Base-by-base conservation (phyloP, 1,140 invertebrate genomes). In the Drosophila busckii region DNA sequence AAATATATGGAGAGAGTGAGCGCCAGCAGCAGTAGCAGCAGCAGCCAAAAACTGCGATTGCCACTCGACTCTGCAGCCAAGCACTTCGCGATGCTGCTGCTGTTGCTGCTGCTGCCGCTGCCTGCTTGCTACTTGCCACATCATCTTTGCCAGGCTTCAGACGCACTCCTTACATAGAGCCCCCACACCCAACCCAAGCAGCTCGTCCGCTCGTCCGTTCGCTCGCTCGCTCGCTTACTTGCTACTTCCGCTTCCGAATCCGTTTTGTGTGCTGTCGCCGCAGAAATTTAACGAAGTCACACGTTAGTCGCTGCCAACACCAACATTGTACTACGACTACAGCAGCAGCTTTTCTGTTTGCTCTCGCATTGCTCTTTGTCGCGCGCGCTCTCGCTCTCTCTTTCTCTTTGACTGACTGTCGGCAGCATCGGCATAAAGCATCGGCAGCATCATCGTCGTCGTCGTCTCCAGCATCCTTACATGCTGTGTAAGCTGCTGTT, bases 241-340 rank as follows among this genome's bases (percentile, higher is more conserved):
- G 75, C 70, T 82, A 75, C 75, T 82, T 82, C 75, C 75, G 75
- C 69, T 82, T 82, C 75, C 75, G 75, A 82, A 82, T 82, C 75
- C 75, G 75, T 82, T 82, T 82, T 82, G 75, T 82, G 75, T 82
- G 75, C 75, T 82, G 75, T 82, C 75, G 75, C 75, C 75, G 75
- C 75, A 82, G 75, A 82, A 82, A 78, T 82, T 82, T 82, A 82
- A 82, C 75, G 75, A 82, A 82, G 76, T 82, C 75, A 73, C 75
- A 82, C 75, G 75, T 68, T 68, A 64, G 60, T 45, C 65, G 49
- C 48, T 61, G 63, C 63, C 56, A 38, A 28, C 16, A 34, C 46
- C 22, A 35, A 26, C 34, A 16, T 17, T 19, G 23, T 19, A 50
- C 29, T 55, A 23, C 40, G n/a, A n/a, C 22, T 3, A 3, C 44